A percentile compares a stretch with the other conserved stretches of the same genome.
These are phyloP conservation scores for Apotomis capreana DNA, from an alignment of 2,888 invertebrate genomes.

Conservation along the genomic window DNA sequence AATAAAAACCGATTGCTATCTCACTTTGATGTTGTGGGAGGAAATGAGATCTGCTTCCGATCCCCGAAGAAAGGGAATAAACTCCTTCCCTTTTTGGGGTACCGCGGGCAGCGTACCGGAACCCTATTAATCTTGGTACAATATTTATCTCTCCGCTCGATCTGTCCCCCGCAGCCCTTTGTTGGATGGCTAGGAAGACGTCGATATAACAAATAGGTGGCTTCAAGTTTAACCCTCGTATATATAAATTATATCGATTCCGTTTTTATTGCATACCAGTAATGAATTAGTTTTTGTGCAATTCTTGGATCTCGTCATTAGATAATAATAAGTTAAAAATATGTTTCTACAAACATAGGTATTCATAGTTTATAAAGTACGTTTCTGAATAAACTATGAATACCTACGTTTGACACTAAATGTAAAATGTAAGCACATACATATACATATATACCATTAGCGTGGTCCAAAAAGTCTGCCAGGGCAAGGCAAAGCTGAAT, in stretches of 20 bases:
- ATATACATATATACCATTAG: too few species aligned
- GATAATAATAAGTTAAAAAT: too few species aligned
- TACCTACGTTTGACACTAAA: too few species aligned
- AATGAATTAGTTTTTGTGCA: too few species aligned
- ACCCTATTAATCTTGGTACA: constrained; percentile 64
- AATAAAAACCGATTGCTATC: constrained; percentile 81
- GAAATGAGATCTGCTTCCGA: constrained; percentile 83
- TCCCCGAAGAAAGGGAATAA: constrained; percentile 79
- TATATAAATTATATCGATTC: neutral
- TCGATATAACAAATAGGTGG: constrained; percentile 24
- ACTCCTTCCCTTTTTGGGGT: constrained; percentile 74
- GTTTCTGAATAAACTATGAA: too few species aligned
- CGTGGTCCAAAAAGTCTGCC: too few species aligned
- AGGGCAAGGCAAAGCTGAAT: too few species aligned
- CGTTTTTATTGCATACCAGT: too few species aligned
- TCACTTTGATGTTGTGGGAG: constrained; percentile 82
- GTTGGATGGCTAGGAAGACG: constrained; percentile 28
- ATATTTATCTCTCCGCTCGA: constrained; percentile 63
- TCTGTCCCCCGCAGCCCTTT: constrained; percentile 39
- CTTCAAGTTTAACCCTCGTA: constrained; percentile 9
- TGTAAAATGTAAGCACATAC: too few species aligned
- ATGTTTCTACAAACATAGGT: too few species aligned
- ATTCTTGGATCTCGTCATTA: too few species aligned
- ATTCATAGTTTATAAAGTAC: too few species aligned
- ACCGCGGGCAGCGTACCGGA: constrained; percentile 60